phyloP scores from a whole-genome alignment of 2,797 vertebrate genomes.

The Aeoliscus strigatus region DNA sequence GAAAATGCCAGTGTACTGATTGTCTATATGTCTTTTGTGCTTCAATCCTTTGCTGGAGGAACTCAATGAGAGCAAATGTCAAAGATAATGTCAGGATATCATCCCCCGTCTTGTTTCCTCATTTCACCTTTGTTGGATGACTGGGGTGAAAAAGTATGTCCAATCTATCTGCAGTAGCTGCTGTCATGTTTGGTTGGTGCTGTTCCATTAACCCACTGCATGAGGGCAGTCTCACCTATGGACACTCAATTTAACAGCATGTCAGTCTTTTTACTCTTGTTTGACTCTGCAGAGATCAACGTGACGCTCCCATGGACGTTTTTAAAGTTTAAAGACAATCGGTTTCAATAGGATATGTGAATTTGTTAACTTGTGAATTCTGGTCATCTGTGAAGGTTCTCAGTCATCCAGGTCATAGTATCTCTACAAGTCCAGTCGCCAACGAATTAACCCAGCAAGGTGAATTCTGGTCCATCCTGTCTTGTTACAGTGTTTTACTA shows the following conservation, averaged over 20 bases:
- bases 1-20: too few relatives aligned
- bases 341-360: too few relatives aligned
- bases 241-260: conserved; percentile 52
- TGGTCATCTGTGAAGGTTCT: too few relatives aligned
- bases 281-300: too few relatives aligned
- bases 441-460: too few relatives aligned
- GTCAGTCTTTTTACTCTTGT: conserved; percentile 22
- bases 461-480: too few relatives aligned
- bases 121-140: conserved; percentile 18
- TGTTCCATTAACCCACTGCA: conserved; percentile 53
- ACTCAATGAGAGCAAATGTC: conserved; percentile 50
- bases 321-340: too few relatives aligned
- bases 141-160: neutral
- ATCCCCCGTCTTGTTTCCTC: conserved; percentile 13
- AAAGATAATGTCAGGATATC: conserved; percentile 38
- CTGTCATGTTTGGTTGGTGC: conserved; percentile 9
- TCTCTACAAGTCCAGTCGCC: too few relatives aligned
- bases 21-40: conserved; percentile 11
- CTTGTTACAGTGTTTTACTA: too few relatives aligned
- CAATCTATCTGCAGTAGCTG: conserved; percentile 1
- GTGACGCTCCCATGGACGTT: too few relatives aligned
- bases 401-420: too few relatives aligned
- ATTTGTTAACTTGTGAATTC: too few relatives aligned
- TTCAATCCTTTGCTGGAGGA: conserved; percentile 28
- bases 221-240: conserved; percentile 38